phyloP scores from a whole-genome alignment of 1,140 invertebrate species.

The Nixonia krombeini region DNA sequence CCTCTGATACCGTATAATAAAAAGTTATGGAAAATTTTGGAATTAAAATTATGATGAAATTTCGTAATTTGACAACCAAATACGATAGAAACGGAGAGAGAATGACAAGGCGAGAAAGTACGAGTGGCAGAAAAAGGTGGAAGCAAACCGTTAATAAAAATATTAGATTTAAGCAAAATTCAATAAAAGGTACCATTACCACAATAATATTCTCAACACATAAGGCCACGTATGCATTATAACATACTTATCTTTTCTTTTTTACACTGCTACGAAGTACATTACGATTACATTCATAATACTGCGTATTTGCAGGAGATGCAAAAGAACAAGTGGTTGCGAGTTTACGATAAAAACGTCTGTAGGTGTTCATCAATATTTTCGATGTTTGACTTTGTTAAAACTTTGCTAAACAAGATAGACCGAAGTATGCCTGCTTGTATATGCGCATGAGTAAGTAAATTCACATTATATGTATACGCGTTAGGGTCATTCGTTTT shows the following conservation, averaged over 20 bases:
- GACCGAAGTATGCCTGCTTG: constrained; percentile 14
- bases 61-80: neutral
- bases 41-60: too few relatives aligned
- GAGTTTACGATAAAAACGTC: neutral
- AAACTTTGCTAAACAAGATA: constrained; percentile 27
- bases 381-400: constrained; percentile 18
- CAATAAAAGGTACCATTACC: constrained; percentile 31
- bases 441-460: neutral
- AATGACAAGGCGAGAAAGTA: constrained; percentile 4
- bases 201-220: constrained; percentile 46
- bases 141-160: neutral
- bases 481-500: too few relatives aligned
- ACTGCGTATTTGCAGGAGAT: constrained; percentile 11
- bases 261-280: constrained; percentile 52
- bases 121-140: neutral
- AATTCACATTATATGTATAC: constrained; percentile 6
- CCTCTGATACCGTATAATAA: too few relatives aligned
- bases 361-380: constrained; percentile 17
- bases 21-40: too few relatives aligned
- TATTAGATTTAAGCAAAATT: constrained; percentile 44
- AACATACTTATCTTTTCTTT: constrained; percentile 54
- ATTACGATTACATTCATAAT: constrained; percentile 22
- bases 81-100: neutral
- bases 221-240: constrained; percentile 50
- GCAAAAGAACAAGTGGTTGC: constrained; percentile 1